These are phyloP conservation scores for Anagrus nilaparvatae DNA, from an alignment of 1,140 invertebrate genomes.

Conservation along the genomic window DNA sequence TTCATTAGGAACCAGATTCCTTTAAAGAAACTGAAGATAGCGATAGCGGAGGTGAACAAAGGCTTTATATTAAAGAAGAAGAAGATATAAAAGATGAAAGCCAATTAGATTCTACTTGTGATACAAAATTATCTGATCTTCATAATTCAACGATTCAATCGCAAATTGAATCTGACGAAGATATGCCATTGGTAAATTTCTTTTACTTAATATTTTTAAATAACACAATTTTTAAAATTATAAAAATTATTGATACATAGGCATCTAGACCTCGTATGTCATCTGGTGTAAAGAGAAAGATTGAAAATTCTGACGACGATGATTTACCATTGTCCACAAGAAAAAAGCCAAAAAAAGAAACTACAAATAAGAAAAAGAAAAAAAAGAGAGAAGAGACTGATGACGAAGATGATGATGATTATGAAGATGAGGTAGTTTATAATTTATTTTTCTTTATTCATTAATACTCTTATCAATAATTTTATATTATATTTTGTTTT, in stretches of 20 bases:
- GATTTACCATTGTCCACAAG: conserved; percentile 55
- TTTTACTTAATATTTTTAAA: conserved; percentile 1
- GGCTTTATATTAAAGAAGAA: conserved; percentile 39
- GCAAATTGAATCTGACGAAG: conserved; percentile 59
- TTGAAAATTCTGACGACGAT: conserved; percentile 40
- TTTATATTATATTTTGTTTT: conserved; percentile 11
- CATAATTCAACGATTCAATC: conserved; percentile 40
- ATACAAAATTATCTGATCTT: conserved; percentile 38
- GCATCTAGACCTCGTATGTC: conserved; percentile 22
- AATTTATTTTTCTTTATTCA: conserved; percentile 3
- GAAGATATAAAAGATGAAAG: conserved; percentile 31
- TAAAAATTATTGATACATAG: conserved; percentile 19
- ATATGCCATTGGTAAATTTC: conserved; percentile 58
- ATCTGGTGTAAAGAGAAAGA: conserved; percentile 37
- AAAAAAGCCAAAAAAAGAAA: conserved; percentile 64
- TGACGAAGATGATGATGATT: conserved; percentile 53
- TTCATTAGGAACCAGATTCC: conserved; percentile 25
- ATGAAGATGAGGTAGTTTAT: conserved; percentile 30
- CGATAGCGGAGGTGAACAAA: conserved; percentile 35
- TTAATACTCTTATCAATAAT: conserved; percentile 3
- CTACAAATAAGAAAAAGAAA: conserved; percentile 50
- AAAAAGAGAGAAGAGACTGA: conserved; percentile 48
- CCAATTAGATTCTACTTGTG: conserved; percentile 33
- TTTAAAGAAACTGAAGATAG: conserved; percentile 40
- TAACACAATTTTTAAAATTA: conserved; percentile 2